Conservation (phyloP, 2,113 vertebrate genomes). For the Ptyas mucosa region DNA sequence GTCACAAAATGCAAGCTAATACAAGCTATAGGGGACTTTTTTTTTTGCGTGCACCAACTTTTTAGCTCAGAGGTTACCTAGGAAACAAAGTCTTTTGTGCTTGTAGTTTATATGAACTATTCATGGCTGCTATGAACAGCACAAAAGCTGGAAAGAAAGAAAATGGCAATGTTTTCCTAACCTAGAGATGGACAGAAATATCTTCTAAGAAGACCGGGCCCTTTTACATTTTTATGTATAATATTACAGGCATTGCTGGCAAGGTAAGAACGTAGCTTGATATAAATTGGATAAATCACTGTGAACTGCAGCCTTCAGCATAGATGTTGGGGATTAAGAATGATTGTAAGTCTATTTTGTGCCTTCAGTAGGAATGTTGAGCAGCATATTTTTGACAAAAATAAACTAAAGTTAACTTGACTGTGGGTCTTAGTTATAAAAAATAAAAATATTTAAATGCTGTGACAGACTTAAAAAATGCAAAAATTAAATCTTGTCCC, state of each 20-base stretch:
- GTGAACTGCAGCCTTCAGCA: conserved; percentile 37
- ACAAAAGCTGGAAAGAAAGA: conserved; percentile 81
- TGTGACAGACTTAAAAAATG: conserved; percentile 12
- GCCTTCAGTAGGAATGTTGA: conserved; percentile 19
- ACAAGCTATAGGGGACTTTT: not conserved
- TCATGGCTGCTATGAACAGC: conserved; percentile 73
- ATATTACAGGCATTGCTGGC: conserved; percentile 43
- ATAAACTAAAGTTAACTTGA: conserved; percentile 41
- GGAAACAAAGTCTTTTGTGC: conserved; percentile 92
- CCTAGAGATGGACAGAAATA: conserved; percentile 48
- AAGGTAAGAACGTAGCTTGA: conserved; percentile 66
- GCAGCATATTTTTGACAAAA: conserved; percentile 35
- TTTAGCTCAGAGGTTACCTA: conserved; percentile 76
- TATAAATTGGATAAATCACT: conserved; percentile 41
- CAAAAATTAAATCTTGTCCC: conserved; percentile 22
- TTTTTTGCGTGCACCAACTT: conserved; percentile 68
- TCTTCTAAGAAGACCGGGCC: conserved; percentile 40
- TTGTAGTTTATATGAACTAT: conserved; percentile 83
- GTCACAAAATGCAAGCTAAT: conserved; percentile 66
- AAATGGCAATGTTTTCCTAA: conserved; percentile 69
- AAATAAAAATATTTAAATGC: conserved; percentile 22
- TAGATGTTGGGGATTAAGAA: conserved; percentile 13
- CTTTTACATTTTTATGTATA: conserved; percentile 51
- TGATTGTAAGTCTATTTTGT: conserved; percentile 40
- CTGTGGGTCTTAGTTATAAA: not conserved